Percentiles rank a stretch among this genome's conserved stretches.
Evolutionary conservation across 2,797 vertebrate species (phyloP).

Genomic region (Pseudochirops corinnae): DNA sequence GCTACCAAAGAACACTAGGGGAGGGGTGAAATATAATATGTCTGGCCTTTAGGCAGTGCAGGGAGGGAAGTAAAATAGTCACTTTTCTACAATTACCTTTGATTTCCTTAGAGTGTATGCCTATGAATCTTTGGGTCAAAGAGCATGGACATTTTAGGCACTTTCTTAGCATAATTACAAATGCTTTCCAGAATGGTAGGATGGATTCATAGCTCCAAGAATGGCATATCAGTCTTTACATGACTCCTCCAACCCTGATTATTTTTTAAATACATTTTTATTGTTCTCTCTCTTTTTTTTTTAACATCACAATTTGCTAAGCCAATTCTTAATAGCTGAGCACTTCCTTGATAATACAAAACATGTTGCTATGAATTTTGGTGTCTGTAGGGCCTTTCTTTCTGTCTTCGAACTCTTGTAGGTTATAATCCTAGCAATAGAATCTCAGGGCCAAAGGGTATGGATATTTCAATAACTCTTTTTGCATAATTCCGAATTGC

Average conservation of each 20-base stretch:
- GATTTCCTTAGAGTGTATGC: background rate
- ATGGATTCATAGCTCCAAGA: background rate
- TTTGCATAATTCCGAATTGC: background rate
- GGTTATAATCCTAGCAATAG: background rate
- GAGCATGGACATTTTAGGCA: too few species aligned
- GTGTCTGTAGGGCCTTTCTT: background rate
- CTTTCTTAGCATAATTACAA: background rate
- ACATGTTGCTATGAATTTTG: background rate
- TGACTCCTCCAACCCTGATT: background rate
- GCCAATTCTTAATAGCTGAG: background rate
- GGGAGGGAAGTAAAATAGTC: background rate
- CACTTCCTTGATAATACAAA: background rate
- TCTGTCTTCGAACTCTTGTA: background rate
- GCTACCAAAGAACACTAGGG: background rate
- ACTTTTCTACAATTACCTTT: background rate
- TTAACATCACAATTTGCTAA: background rate
- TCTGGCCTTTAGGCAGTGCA: background rate
- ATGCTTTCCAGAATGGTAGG: background rate
- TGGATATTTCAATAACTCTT: background rate
- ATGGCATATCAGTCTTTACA: too few species aligned
- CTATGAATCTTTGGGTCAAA: background rate
- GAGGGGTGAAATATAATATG: background rate
- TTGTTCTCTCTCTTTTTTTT: background rate
- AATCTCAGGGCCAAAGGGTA: background rate
- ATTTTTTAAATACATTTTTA: background rate